Base-by-base conservation (phyloP, 2,888 invertebrate genomes). In the Heliconius erato region DNA sequence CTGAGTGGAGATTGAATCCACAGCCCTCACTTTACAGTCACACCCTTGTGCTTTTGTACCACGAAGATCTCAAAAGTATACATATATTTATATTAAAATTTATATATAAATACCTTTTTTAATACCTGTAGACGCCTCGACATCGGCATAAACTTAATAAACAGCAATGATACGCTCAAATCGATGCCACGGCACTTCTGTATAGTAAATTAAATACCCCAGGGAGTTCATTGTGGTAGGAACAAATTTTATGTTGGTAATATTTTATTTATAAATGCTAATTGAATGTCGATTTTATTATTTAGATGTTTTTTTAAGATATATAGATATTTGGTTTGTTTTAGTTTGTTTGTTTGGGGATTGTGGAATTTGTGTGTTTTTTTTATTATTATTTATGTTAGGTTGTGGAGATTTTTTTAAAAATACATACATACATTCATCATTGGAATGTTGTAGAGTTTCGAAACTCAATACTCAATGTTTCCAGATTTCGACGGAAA, bases 251-350 rank as follows among this genome's bases (percentile, higher is more conserved):
- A 83, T 83, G 72, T 26, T 65, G 28, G 79, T 54, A 40, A 44
- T 83, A 80, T 79, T 49, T 83, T 72, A 82, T 80, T 79, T 82
- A 71, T 65, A 6, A 80, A 83, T 83, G 81, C 79, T 79, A 83
- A 83, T 80, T 78, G 77, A 40, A 79, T 74, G 63, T 14, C 76
- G 3, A 16, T 72, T 72, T 72, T 72, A 72, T 72, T 49, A 72
- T 72, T 72, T 72, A 72, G 44, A 72, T 16, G 12, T 71, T 44
- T n/a, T n/a, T n/a, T n/a, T 71, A 3, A 49, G 40, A 16, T 49
- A 49, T 72, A 44, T 72, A 16, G 26, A 44, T 49, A 3, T 7
- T 72, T 49, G 19, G 26, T 49, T 26, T 72, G 28, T 12, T n/a
- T 63, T 63, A 63, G 11, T 63, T 23, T n/a, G 1, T 63, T 11